Conservation (phyloP, 92 coral and sea anemone species). For the Epizoanthus fatuus region DNA sequence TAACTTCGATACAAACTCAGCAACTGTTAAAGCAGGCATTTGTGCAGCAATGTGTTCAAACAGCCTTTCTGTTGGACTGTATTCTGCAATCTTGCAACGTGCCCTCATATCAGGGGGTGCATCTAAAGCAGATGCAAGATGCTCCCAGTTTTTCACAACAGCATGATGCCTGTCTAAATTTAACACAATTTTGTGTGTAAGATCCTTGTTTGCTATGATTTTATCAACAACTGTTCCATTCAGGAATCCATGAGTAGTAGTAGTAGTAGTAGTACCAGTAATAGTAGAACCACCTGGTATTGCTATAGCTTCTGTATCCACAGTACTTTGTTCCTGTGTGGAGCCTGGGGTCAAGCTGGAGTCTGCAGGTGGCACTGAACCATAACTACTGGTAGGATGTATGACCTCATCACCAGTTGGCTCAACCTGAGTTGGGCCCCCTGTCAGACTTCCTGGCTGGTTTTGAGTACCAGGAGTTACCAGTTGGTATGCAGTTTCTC, state of each 20-base stretch:
- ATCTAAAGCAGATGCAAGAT: slow-evolving; percentile 6
- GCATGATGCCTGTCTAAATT: slow-evolving; percentile 1
- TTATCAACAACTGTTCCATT: slow-evolving; percentile 1
- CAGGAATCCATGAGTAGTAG: background rate
- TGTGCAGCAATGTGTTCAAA: slow-evolving; percentile 7
- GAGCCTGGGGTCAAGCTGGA: slow-evolving; percentile 6
- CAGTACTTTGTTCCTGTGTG: background rate
- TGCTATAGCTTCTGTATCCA: background rate
- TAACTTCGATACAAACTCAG: slow-evolving; percentile 15
- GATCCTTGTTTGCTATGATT: background rate
- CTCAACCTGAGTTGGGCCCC: background rate
- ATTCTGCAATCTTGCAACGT: slow-evolving; percentile 13
- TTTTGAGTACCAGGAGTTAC: background rate
- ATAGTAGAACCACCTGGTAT: background rate
- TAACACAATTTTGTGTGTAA: background rate
- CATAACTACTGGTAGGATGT: background rate
- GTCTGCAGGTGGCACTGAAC: background rate
- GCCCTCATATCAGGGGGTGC: slow-evolving; percentile 6
- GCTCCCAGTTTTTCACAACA: slow-evolving; percentile 30
- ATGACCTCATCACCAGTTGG: background rate
- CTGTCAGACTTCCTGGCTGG: background rate
- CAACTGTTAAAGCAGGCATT: background rate
- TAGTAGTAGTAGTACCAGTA: background rate
- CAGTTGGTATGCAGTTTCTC: background rate
- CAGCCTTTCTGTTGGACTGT: background rate